Evolutionary conservation across 2,888 invertebrate species (phyloP).

Genomic region (Metallyticus violacea): DNA sequence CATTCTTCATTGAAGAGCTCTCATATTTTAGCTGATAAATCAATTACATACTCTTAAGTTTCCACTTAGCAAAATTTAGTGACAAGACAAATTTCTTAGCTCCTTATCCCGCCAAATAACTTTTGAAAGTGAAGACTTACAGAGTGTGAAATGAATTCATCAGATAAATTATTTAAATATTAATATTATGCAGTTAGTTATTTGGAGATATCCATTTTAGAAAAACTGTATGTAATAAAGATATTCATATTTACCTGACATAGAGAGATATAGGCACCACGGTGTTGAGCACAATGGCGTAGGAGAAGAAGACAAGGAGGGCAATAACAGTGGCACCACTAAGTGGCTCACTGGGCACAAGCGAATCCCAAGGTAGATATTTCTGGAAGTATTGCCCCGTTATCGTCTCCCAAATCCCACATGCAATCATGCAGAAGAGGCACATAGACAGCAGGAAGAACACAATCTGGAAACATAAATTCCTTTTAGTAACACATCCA

Average conservation of each 20-base stretch:
- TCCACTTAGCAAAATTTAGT: too few species aligned
- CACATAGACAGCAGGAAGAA: slow-evolving; percentile 96
- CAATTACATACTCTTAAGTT: too few species aligned
- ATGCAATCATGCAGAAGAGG: slow-evolving; percentile 95
- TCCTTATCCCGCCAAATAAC: too few species aligned
- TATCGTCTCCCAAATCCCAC: slow-evolving; percentile 96
- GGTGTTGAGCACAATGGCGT: slow-evolving; percentile 98
- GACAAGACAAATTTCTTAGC: too few species aligned
- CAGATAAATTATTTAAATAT: too few species aligned
- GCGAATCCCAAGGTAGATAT: slow-evolving; percentile 92
- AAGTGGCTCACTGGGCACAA: slow-evolving; percentile 77
- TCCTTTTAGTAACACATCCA: too few species aligned
- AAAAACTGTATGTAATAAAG: neutral
- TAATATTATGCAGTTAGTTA: too few species aligned
- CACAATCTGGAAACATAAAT: slow-evolving; percentile 75
- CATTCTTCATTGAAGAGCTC: too few species aligned
- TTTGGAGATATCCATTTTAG: too few species aligned
- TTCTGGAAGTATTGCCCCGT: slow-evolving; percentile 86
- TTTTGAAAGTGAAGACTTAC: too few species aligned
- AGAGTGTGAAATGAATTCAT: too few species aligned
- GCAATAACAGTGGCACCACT: slow-evolving; percentile 90
- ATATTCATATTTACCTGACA: slow-evolving; percentile 68
- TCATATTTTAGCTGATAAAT: too few species aligned
- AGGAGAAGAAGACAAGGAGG: slow-evolving; percentile 96
- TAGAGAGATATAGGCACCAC: slow-evolving; percentile 99